Evolutionary conservation across 2,113 vertebrate species (phyloP).

Genomic region (Zosterops japonicus): DNA sequence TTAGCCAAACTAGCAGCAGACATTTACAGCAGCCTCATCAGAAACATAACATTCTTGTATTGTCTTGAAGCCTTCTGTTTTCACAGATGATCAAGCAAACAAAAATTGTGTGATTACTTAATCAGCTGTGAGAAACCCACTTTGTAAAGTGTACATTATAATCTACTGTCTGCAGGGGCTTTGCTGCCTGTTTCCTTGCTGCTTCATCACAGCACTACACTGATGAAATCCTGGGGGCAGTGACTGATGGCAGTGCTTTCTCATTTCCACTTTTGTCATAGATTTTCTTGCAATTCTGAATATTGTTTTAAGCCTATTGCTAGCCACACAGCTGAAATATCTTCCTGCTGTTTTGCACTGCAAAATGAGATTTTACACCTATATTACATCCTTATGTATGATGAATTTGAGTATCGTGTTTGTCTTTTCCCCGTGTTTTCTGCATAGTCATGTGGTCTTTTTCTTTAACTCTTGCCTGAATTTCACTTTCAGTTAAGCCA

Average conservation of each 20-base stretch:
- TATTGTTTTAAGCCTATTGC: neutral
- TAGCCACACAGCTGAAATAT: neutral
- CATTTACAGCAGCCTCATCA: neutral
- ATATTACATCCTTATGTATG: neutral
- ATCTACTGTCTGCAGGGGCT: neutral
- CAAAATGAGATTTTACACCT: neutral
- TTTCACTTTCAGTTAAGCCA: neutral
- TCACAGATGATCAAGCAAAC: constrained; percentile 10
- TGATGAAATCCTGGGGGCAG: neutral
- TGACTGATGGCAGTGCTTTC: neutral
- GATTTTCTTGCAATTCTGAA: neutral
- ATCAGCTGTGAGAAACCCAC: neutral
- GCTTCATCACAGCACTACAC: neutral
- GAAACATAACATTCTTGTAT: neutral
- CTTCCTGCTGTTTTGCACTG: neutral
- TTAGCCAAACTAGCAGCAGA: neutral
- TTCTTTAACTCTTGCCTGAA: neutral
- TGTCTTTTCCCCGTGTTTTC: neutral
- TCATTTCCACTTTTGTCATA: neutral
- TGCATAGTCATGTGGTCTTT: neutral
- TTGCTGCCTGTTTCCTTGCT: neutral
- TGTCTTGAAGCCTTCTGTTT: neutral
- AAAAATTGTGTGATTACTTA: neutral
- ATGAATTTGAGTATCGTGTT: neutral
- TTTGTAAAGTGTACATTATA: neutral